A percentile compares a stretch with the other conserved stretches of the same genome.
phyloP scores from a whole-genome alignment of 1,140 invertebrate genomes.

The Leptinotarsa undecemlineata region DNA sequence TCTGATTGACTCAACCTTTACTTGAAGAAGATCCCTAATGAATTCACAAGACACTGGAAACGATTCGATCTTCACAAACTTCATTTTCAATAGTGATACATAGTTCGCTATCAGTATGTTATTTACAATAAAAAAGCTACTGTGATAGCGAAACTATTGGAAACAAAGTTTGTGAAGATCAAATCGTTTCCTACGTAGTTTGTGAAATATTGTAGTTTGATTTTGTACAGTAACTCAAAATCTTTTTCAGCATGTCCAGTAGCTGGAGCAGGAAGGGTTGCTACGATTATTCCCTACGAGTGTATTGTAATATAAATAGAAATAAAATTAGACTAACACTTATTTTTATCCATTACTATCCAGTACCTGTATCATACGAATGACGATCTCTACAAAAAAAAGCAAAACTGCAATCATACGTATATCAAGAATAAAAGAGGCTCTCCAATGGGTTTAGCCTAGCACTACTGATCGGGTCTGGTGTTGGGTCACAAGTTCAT shows the following conservation, averaged over 20 bases:
- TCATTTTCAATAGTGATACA: neutral
- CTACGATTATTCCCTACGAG: constrained; percentile 66
- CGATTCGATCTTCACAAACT: neutral
- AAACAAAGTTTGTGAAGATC: neutral
- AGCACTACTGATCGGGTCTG: too few species aligned
- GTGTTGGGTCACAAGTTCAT: too few species aligned
- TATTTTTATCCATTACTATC: neutral
- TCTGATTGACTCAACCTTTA: too few species aligned
- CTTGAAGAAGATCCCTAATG: too few species aligned
- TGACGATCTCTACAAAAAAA: too few species aligned
- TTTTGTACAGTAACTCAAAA: neutral
- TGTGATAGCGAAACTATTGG: neutral
- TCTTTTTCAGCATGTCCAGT: constrained; percentile 62
- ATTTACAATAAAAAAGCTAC: neutral
- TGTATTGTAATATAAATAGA: constrained; percentile 67
- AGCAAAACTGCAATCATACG: too few species aligned
- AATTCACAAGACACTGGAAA: too few species aligned
- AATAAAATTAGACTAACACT: neutral
- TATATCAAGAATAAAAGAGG: too few species aligned
- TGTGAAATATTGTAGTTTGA: neutral
- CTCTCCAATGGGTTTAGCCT: too few species aligned
- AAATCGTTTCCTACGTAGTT: too few species aligned
- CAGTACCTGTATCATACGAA: too few species aligned
- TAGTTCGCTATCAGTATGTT: neutral
- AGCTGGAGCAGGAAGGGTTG: constrained; percentile 52